A percentile compares a stretch with the other conserved stretches of the same genome.
These are phyloP conservation scores for Synodontis membranacea DNA, from an alignment of 2,113 vertebrate species.

Conservation along the genomic window DNA sequence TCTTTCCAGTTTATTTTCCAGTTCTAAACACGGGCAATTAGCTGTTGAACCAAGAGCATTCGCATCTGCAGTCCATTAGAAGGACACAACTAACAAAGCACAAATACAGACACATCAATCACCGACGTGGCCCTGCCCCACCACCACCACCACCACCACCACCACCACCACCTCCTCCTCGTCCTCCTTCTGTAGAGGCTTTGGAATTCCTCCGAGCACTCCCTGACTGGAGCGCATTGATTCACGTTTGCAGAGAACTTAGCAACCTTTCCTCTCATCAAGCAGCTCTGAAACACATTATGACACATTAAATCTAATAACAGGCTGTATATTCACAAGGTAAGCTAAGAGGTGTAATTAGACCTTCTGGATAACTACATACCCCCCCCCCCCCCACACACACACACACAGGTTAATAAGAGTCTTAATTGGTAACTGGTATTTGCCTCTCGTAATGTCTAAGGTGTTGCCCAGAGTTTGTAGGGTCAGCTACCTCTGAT, in stretches of 20 bases:
- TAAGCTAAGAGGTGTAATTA: slow-evolving; percentile 18
- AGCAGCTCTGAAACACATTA: slow-evolving; percentile 7
- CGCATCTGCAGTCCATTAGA: slow-evolving; percentile 47
- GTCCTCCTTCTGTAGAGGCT: background rate
- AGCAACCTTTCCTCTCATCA: slow-evolving; percentile 19
- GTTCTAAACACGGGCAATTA: slow-evolving; percentile 42
- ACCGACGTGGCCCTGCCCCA: slow-evolving; percentile 25
- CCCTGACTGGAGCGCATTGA: slow-evolving; percentile 28
- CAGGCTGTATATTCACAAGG: slow-evolving; percentile 21
- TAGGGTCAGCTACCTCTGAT: slow-evolving; percentile 41
- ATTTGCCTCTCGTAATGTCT: slow-evolving; percentile 30
- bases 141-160: slow-evolving; percentile 16
- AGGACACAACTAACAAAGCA: slow-evolving; percentile 46
- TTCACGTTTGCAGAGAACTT: slow-evolving; percentile 16
- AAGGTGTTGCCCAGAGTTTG: slow-evolving; percentile 36
- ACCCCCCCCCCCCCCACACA: too few species aligned
- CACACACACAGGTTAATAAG: slow-evolving; percentile 36
- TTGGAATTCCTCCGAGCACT: slow-evolving; percentile 28
- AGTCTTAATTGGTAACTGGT: slow-evolving; percentile 32
- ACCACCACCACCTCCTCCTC: slow-evolving; percentile 2
- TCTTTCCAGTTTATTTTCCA: slow-evolving; percentile 47
- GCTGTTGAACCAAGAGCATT: slow-evolving; percentile 33
- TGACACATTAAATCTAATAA: slow-evolving; percentile 18
- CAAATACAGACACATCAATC: slow-evolving; percentile 48
- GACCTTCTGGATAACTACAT: slow-evolving; percentile 10